Conservation (phyloP, 2,888 invertebrate species). For the Microctonus aethiopoides region DNA sequence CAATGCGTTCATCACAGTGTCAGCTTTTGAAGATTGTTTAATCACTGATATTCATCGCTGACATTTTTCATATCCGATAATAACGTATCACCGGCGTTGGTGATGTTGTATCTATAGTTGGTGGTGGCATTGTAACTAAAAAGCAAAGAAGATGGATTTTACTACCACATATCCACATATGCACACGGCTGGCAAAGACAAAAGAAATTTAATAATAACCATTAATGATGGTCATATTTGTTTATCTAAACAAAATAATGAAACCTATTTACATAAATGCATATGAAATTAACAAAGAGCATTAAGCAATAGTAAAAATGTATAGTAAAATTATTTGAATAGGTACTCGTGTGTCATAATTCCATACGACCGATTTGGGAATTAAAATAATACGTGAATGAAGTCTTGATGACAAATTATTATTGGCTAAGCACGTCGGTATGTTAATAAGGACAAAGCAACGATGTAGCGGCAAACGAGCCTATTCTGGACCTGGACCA, state of each 20-base stretch:
- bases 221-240: neutral
- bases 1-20: constrained; percentile 40
- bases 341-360: neutral
- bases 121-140: neutral
- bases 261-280: neutral
- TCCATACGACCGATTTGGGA: neutral
- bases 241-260: neutral
- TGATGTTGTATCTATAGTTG: neutral
- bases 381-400: neutral
- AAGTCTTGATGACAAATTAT: neutral
- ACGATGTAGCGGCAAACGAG: neutral
- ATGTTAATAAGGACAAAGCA: constrained; percentile 12
- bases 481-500: neutral
- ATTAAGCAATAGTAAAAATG: neutral
- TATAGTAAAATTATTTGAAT: neutral
- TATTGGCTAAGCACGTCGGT: neutral
- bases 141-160: neutral
- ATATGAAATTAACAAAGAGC: neutral
- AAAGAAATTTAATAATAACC: neutral
- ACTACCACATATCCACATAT: neutral
- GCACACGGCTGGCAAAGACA: neutral
- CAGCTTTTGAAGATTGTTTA: neutral
- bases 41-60: neutral
- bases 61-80: neutral
- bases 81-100: neutral